Conservation (phyloP, 2,888 invertebrate species). For the Drosophila monieri region DNA sequence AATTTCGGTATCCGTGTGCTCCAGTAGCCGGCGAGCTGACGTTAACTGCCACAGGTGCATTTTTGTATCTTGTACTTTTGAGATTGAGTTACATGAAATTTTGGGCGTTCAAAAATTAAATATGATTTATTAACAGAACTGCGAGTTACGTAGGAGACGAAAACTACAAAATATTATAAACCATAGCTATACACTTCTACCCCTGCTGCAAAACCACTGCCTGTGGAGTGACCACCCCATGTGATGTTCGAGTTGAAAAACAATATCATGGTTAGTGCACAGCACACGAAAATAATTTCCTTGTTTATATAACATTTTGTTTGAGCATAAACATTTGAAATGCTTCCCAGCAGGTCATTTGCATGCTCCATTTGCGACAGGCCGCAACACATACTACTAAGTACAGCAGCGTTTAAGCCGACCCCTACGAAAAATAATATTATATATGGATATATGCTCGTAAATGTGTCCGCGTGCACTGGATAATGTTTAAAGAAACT, state of each 20-base stretch:
- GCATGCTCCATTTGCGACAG: slow-evolving; percentile 66
- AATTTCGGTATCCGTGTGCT: slow-evolving; percentile 57
- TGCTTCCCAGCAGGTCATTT: slow-evolving; percentile 61
- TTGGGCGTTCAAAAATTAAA: slow-evolving; percentile 11
- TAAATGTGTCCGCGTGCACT: slow-evolving; percentile 3
- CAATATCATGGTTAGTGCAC: slow-evolving; percentile 23
- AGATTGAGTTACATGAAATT: slow-evolving; percentile 25
- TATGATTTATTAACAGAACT: slow-evolving; percentile 10
- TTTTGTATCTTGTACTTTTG: slow-evolving; percentile 44
- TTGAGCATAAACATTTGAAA: slow-evolving; percentile 61
- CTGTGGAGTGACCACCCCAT: background rate
- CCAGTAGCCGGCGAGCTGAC: slow-evolving; percentile 61
- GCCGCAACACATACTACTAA: slow-evolving; percentile 41
- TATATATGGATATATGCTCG: slow-evolving; percentile 3
- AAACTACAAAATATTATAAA: background rate
- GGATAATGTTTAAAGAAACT: slow-evolving; percentile 13
- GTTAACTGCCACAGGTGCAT: slow-evolving; percentile 63
- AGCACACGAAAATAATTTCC: slow-evolving; percentile 36
- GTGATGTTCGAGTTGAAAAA: slow-evolving; percentile 19
- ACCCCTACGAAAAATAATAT: slow-evolving; percentile 27
- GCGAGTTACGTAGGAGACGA: no score
- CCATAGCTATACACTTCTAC: background rate
- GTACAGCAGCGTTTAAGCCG: slow-evolving; percentile 14
- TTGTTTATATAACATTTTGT: slow-evolving; percentile 43
- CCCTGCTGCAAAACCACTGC: background rate